phyloP scores from a whole-genome alignment of 2,113 vertebrate species.

The Gasterosteus nipponicus region DNA sequence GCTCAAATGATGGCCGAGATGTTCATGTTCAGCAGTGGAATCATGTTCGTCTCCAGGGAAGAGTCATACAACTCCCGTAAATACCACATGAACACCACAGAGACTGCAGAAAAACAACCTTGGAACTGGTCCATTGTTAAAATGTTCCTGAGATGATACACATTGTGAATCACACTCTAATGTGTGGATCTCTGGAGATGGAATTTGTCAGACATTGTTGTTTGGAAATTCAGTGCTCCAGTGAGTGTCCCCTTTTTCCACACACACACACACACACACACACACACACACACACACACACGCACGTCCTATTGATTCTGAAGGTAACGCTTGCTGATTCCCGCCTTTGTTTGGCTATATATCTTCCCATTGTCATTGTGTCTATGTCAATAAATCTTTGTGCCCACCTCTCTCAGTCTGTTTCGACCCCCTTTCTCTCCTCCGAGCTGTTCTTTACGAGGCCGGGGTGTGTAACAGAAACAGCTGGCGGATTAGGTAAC shows the following conservation, averaged over 20 bases:
- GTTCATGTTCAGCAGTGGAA: constrained; percentile 29
- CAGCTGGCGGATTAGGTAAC: constrained; percentile 67
- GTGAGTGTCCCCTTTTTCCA: background rate
- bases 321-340: constrained; percentile 28
- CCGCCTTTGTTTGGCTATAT: constrained; percentile 44
- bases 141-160: constrained; percentile 4
- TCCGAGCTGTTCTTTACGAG: constrained; percentile 48
- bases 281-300: constrained; percentile 6
- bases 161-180: constrained; percentile 3
- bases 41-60: constrained; percentile 9
- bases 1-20: constrained; percentile 48
- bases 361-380: constrained; percentile 44
- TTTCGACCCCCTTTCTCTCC: constrained; percentile 34
- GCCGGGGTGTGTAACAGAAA: constrained; percentile 56
- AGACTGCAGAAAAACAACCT: background rate
- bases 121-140: background rate
- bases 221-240: constrained; percentile 18
- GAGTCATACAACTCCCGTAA: constrained; percentile 4
- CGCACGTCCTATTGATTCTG: constrained; percentile 18
- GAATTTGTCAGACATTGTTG: constrained; percentile 31
- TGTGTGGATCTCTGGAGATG: constrained; percentile 16
- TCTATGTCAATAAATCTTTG: constrained; percentile 40
- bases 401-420: constrained; percentile 40
- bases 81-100: constrained; percentile 6
- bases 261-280: background rate